Percentiles rank a stretch among this genome's conserved stretches.
These are phyloP conservation scores for Grus americana DNA, from an alignment of 2,113 vertebrate species.

Conservation along the genomic window DNA sequence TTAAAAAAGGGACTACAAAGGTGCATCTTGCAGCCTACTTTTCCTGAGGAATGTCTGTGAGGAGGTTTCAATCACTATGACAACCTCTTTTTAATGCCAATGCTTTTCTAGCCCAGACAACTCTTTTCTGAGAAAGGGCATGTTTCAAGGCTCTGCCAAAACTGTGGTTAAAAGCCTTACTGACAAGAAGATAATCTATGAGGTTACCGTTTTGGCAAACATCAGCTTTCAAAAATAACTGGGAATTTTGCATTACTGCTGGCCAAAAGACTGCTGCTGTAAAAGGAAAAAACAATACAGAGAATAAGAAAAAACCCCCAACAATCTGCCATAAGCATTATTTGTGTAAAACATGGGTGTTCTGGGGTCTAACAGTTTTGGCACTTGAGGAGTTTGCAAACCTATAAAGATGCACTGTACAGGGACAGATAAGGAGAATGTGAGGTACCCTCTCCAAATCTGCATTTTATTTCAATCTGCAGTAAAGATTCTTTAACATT, in stretches of 20 bases:
- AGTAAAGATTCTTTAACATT: neutral
- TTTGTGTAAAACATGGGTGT: neutral
- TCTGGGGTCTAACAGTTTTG: neutral
- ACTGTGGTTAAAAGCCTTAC: conserved; percentile 51
- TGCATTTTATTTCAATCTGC: neutral
- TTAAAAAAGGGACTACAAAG: conserved; percentile 74
- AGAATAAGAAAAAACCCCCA: neutral
- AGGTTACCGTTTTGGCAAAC: conserved; percentile 68
- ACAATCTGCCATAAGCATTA: neutral
- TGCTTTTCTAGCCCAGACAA: conserved; percentile 68
- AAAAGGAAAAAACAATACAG: neutral
- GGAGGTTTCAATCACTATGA: conserved; percentile 77
- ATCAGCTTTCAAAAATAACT: conserved; percentile 5
- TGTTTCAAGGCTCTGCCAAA: conserved; percentile 65
- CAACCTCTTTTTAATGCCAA: conserved; percentile 74
- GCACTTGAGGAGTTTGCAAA: neutral
- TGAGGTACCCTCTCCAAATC: neutral
- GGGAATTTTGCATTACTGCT: conserved; percentile 18
- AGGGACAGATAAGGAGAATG: neutral
- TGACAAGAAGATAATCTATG: conserved; percentile 65
- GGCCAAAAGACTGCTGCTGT: neutral
- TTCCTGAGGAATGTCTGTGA: conserved; percentile 71
- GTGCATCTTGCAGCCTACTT: conserved; percentile 69
- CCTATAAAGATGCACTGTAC: neutral
- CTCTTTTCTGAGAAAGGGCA: conserved; percentile 71